phyloP scores from a whole-genome alignment of 2,113 vertebrate genomes.

The Donacobius atricapilla region DNA sequence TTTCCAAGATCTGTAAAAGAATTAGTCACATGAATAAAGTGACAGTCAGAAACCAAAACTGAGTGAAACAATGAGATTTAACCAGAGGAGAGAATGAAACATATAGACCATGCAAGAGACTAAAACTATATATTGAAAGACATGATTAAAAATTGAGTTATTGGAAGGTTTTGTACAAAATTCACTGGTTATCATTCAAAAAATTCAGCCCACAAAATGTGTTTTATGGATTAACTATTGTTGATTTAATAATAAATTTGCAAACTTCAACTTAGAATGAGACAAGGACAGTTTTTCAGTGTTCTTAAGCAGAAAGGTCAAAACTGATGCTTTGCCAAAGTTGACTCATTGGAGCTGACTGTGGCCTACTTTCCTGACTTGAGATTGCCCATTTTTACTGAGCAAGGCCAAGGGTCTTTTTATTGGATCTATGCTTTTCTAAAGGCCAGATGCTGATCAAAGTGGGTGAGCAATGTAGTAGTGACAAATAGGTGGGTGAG shows the following conservation, averaged over 20 bases:
- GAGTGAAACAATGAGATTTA: not conserved
- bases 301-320: not conserved
- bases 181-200: not conserved
- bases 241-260: not conserved
- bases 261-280: not conserved
- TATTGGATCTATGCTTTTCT: not conserved
- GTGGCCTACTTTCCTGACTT: not conserved
- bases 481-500: not conserved
- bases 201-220: not conserved
- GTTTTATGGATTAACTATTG: not conserved
- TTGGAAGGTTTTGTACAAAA: not conserved
- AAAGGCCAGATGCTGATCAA: not conserved
- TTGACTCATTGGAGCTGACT: not conserved
- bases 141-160: not conserved
- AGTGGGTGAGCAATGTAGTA: not conserved
- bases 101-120: not conserved
- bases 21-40: not conserved
- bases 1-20: conserved; percentile 38
- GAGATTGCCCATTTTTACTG: not conserved
- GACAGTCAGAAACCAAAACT: not conserved
- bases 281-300: not conserved
- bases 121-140: not conserved
- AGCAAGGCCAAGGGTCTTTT: not conserved
- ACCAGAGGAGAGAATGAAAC: not conserved
- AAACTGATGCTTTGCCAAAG: not conserved